These are phyloP conservation scores for Synergus japonicus DNA, from an alignment of 2,888 invertebrate species.

Conservation along the genomic window DNA sequence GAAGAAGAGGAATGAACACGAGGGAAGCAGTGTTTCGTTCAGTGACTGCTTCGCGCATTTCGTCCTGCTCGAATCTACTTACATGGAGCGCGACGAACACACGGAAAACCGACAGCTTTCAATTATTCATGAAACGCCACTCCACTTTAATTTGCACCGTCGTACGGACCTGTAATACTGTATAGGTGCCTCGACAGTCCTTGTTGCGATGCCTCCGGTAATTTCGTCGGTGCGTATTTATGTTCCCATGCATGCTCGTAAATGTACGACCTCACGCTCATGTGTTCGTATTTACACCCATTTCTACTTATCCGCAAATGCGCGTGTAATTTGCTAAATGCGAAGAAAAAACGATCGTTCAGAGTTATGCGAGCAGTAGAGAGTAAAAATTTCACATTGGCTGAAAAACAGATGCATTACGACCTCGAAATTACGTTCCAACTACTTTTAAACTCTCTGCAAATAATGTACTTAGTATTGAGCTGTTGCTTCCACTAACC, in stretches of 20 bases:
- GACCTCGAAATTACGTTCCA: neutral
- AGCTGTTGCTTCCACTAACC: slow-evolving; percentile 1
- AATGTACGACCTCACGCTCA: slow-evolving; percentile 9
- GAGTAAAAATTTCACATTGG: neutral
- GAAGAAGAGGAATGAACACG: slow-evolving; percentile 29
- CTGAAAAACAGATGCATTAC: neutral
- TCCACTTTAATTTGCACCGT: slow-evolving; percentile 63
- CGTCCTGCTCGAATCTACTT: slow-evolving; percentile 34
- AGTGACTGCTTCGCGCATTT: slow-evolving; percentile 24
- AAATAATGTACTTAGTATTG: neutral
- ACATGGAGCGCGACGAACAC: slow-evolving; percentile 40
- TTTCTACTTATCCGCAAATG: slow-evolving; percentile 16
- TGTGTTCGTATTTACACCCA: slow-evolving; percentile 36
- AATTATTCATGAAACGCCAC: slow-evolving; percentile 68
- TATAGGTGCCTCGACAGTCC: slow-evolving; percentile 19
- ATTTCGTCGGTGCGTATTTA: slow-evolving; percentile 38
- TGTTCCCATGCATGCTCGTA: slow-evolving; percentile 29
- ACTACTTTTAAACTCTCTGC: neutral
- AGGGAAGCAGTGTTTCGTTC: slow-evolving; percentile 37
- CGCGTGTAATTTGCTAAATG: slow-evolving; percentile 27
- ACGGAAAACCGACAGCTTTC: slow-evolving; percentile 44
- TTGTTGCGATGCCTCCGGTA: slow-evolving; percentile 40
- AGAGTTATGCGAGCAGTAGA: slow-evolving; percentile 6
- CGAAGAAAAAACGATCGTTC: slow-evolving; percentile 24
- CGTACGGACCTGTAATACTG: slow-evolving; percentile 20